Base-by-base conservation (phyloP, 30 jellyfish, hydroid and myxozoan species). In the Aurelia aurita region DNA sequence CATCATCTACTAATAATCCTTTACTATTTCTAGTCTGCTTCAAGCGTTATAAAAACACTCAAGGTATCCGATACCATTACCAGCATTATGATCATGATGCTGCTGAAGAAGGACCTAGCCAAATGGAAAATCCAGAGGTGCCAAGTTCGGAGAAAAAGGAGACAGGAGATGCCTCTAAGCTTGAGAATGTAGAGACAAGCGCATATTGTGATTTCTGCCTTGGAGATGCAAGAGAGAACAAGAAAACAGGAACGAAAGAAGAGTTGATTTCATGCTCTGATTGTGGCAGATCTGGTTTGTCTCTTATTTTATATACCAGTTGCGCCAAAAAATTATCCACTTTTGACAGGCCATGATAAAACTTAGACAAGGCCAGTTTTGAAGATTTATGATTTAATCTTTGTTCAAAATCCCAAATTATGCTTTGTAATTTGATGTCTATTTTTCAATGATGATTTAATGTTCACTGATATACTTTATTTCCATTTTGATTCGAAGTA, bases 201-300 rank as follows among this genome's bases (percentile, higher is more conserved):
- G 87, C 96, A 8, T 93, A 87, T 77, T 93, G 98, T 61, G 98
- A 93, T 67, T 87, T 88, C 87, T 93, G 98, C 61, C 93, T 93
- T 64, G 98, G 98, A 61, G 96, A 86, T 88, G 91, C 86, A 1
- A 76, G 84, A 51, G 96, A 75, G 39, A 93, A 93, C 71, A 93
- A 88, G 84, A 87, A 93, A 58, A 92, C 97, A 6, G 97, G 97
- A 19, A 67, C 67, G 11, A 69, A 85, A 32, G 98, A 93, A 71
- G 96, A 82, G 73, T 78, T 93, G 70, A 87, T 93, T 29, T 93
- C 97, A 3, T 93, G 98, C 45, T 78, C 98, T 18, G 98, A 93
- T 68, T 93, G 98, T 84, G 98, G 98, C 12, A 77, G 98, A 57
- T 93, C 98, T 68, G 98, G 98, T 93, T 79, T 31, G 53, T 58